phyloP scores from a whole-genome alignment of 2,888 invertebrate species.

The Actias luna region DNA sequence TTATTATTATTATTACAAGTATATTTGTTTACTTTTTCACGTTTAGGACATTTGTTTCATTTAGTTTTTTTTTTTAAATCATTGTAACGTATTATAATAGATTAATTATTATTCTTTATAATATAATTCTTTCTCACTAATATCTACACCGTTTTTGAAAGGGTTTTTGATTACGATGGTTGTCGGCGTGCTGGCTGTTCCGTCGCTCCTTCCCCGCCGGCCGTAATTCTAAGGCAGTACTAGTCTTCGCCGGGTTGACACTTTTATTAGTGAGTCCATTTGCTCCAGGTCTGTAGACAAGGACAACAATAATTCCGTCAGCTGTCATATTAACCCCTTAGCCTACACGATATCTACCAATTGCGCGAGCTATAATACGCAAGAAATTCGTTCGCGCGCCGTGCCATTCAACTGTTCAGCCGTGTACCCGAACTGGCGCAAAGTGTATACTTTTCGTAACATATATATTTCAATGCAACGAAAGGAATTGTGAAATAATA shows the following conservation, averaged over 20 bases:
- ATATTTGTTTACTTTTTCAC: conserved; percentile 51
- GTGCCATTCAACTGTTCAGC: no score
- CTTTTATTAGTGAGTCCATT: conserved; percentile 71
- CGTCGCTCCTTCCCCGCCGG: conserved; percentile 42
- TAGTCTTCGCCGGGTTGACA: conserved; percentile 40
- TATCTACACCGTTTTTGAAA: conserved; percentile 74
- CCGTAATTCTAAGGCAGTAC: conserved; percentile 42
- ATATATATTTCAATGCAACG: no score
- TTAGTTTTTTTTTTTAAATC: conserved; percentile 34
- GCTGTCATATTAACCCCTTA: no score
- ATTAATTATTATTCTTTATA: conserved; percentile 80
- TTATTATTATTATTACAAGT: conserved; percentile 60
- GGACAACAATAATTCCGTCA: background rate
- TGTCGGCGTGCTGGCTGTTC: conserved; percentile 47
- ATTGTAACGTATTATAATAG: conserved; percentile 68
- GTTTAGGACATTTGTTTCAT: conserved; percentile 78
- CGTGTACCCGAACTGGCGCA: no score
- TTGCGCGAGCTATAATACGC: no score
- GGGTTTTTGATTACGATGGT: conserved; percentile 43
- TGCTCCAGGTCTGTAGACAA: conserved; percentile 72
- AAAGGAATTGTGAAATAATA: no score
- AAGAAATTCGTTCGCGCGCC: no score
- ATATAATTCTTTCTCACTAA: conserved; percentile 81
- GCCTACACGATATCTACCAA: no score
- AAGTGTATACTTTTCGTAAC: no score